Conservation (phyloP, 92 coral and sea anemone species). For the Umimayanthus kanabou region DNA sequence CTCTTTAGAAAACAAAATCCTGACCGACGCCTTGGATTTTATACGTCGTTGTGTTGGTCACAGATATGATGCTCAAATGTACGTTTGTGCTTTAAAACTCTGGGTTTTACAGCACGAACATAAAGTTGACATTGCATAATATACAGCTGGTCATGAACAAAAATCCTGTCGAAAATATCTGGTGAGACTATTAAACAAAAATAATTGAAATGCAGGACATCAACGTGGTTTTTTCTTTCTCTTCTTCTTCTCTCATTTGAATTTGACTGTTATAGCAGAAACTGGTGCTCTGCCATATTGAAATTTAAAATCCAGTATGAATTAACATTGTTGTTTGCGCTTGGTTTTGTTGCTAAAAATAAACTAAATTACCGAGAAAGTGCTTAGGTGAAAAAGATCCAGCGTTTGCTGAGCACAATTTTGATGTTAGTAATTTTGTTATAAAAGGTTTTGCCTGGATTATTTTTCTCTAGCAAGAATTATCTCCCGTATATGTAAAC, state of each 20-base stretch:
- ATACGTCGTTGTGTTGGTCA: neutral
- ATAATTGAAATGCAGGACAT: too few relatives aligned
- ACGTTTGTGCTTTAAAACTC: neutral
- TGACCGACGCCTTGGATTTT: neutral
- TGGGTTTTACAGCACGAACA: neutral
- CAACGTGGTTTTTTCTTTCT: neutral
- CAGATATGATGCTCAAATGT: neutral
- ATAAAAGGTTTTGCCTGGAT: neutral
- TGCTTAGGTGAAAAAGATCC: neutral
- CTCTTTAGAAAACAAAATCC: neutral
- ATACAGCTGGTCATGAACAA: neutral
- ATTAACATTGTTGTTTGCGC: too few relatives aligned
- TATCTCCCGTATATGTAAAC: neutral
- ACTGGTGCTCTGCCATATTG: neutral
- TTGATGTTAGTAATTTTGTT: neutral
- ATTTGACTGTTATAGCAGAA: neutral
- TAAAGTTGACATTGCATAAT: neutral
- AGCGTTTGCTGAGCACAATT: neutral
- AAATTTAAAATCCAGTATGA: too few relatives aligned
- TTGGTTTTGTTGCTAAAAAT: neutral
- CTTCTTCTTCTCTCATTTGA: neutral
- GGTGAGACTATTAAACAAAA: neutral
- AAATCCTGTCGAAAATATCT: constrained; percentile 1
- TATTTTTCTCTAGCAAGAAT: neutral
- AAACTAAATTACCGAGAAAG: too few relatives aligned